Conservation (phyloP, 2,888 invertebrate genomes). For the Drosophila acutilabella region DNA sequence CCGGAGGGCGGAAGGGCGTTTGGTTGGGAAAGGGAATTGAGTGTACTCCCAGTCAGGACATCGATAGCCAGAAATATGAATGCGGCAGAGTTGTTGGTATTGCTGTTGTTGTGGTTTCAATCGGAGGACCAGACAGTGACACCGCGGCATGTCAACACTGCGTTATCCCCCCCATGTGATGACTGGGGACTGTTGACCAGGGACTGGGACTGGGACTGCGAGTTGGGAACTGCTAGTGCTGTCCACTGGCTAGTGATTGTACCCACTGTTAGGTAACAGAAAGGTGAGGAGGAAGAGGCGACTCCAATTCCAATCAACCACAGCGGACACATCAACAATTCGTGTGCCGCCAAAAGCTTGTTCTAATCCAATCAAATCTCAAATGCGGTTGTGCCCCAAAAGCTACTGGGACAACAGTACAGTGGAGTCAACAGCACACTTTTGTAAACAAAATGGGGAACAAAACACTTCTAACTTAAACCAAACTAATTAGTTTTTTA, state of each 20-base stretch:
- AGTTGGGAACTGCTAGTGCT: constrained; percentile 2
- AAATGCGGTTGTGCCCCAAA: constrained; percentile 74
- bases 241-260: background rate
- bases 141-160: constrained; percentile 65
- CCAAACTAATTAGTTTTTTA: no score
- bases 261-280: background rate
- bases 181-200: constrained; percentile 22
- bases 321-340: constrained; percentile 67
- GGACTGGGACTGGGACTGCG: background rate
- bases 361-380: constrained; percentile 82
- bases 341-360: constrained; percentile 78
- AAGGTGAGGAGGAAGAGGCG: background rate
- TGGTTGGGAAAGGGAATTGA: background rate
- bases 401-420: constrained; percentile 26
- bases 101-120: constrained; percentile 44
- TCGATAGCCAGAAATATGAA: constrained; percentile 54
- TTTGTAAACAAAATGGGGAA: background rate
- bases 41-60: constrained; percentile 18
- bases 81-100: constrained; percentile 16
- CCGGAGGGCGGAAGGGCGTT: constrained; percentile 11
- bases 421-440: constrained; percentile 12
- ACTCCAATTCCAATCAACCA: constrained; percentile 59
- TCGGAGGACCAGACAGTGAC: constrained; percentile 40
- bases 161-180: constrained; percentile 33
- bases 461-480: background rate